Evolutionary conservation across 2,888 invertebrate genomes (phyloP).

Genomic region (Drosophila flavopinicola): DNA sequence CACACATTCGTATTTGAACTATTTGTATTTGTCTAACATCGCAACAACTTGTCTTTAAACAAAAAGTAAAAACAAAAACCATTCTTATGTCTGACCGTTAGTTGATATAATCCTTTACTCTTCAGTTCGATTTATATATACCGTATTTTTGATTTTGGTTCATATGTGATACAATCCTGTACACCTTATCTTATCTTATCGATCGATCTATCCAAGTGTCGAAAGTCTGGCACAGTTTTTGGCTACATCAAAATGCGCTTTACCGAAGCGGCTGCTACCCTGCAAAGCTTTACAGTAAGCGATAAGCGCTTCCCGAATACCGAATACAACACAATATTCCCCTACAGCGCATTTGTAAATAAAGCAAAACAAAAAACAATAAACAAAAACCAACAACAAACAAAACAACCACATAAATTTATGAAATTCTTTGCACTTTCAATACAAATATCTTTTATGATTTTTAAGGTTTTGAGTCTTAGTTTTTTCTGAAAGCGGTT

Average conservation of each 20-base stretch:
- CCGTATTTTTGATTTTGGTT: slow-evolving; percentile 8
- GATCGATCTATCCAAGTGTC: slow-evolving; percentile 25
- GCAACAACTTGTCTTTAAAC: slow-evolving; percentile 54
- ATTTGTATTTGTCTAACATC: slow-evolving; percentile 59
- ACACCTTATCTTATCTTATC: slow-evolving; percentile 5
- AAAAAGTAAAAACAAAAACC: slow-evolving; percentile 39
- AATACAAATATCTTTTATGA: slow-evolving; percentile 8
- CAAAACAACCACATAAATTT: too few relatives aligned
- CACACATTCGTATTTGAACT: slow-evolving; percentile 76
- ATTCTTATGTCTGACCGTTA: slow-evolving; percentile 39
- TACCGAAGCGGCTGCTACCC: slow-evolving; percentile 57
- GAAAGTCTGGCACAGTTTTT: slow-evolving; percentile 30
- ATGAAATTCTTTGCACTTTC: slow-evolving; percentile 53
- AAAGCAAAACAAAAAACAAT: slow-evolving; percentile 37
- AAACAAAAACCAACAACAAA: slow-evolving; percentile 9
- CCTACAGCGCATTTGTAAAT: slow-evolving; percentile 46
- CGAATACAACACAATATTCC: slow-evolving; percentile 39
- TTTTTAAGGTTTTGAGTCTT: slow-evolving; percentile 2
- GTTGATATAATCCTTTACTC: slow-evolving; percentile 27
- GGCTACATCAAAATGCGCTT: slow-evolving; percentile 28
- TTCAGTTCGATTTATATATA: slow-evolving; percentile 27
- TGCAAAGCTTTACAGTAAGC: slow-evolving; percentile 52
- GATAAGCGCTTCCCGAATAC: slow-evolving; percentile 34
- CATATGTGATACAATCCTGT: slow-evolving; percentile 9
- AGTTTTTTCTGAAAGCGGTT: background rate